Evolutionary conservation across 2,888 invertebrate species (phyloP).

Genomic region (Lottia scabra): DNA sequence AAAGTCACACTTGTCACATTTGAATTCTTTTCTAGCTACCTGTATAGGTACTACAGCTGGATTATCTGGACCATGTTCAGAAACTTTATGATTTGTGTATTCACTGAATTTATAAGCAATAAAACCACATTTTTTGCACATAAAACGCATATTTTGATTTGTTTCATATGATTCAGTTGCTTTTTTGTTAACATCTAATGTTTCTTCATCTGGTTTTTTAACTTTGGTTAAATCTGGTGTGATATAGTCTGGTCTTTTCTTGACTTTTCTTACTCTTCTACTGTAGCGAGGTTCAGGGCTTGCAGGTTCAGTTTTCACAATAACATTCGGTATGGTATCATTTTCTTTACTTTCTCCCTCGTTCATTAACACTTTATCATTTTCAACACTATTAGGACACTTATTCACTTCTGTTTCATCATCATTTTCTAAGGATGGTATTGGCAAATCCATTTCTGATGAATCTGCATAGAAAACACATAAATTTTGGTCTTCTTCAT

Average conservation of each 20-base stretch:
- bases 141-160: constrained; percentile 22
- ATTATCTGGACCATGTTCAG: background rate
- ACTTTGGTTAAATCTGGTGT: background rate
- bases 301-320: background rate
- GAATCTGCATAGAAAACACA: constrained; percentile 15
- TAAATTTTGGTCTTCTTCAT: constrained; percentile 25
- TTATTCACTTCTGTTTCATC: constrained; percentile 4
- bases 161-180: constrained; percentile 6
- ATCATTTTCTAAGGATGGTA: background rate
- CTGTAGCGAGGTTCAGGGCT: background rate
- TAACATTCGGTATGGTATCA: background rate
- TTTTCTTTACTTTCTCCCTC: constrained; percentile 20
- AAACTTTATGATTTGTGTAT: constrained; percentile 23
- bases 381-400: constrained; percentile 5
- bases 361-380: background rate
- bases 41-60: no score
- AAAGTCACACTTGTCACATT: constrained; percentile 51
- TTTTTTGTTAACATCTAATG: constrained; percentile 7
- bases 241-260: background rate
- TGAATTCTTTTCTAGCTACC: constrained; percentile 27
- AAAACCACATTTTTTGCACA: constrained; percentile 32
- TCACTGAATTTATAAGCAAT: constrained; percentile 21
- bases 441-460: constrained; percentile 19
- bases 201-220: background rate
- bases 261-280: constrained; percentile 19